Evolutionary conservation across 2,797 vertebrate species (phyloP).

Genomic region (Coluber constrictor): DNA sequence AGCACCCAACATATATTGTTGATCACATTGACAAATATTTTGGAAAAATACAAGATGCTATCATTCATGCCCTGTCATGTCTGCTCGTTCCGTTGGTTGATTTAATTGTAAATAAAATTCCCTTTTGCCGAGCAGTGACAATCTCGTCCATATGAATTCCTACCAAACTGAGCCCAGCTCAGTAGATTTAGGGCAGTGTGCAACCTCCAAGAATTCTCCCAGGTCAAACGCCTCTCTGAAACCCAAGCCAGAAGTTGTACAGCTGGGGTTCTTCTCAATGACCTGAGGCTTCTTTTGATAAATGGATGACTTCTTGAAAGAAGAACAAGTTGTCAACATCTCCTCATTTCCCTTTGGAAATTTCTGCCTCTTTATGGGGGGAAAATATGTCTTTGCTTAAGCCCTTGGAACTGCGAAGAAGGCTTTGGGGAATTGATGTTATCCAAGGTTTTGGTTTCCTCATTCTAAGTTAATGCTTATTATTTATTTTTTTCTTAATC

Average conservation of each 20-base stretch:
- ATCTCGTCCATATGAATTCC: not conserved
- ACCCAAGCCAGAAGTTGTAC: not conserved
- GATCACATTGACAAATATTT: conserved; percentile 2
- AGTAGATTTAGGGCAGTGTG: not conserved
- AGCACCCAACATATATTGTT: conserved; percentile 28
- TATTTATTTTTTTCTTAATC: not conserved
- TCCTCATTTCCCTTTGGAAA: not conserved
- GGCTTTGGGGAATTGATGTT: accelerated
- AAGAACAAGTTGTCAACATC: not conserved
- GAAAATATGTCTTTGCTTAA: not conserved
- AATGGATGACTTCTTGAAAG: not conserved
- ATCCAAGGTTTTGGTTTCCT: conserved; percentile 3
- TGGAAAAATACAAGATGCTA: not conserved
- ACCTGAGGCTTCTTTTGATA: not conserved
- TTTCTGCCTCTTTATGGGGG: not conserved
- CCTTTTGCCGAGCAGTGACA: not conserved
- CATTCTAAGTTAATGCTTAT: not conserved
- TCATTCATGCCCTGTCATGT: not conserved
- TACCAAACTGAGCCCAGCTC: not conserved
- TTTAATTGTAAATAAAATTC: not conserved
- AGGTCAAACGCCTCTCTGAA: not conserved
- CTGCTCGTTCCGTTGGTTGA: not conserved
- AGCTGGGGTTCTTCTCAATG: not conserved
- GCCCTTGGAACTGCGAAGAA: not conserved
- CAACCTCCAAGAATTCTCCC: not conserved